Conservation (phyloP, 2,797 vertebrate species). For the Pempheris klunzingeri region DNA sequence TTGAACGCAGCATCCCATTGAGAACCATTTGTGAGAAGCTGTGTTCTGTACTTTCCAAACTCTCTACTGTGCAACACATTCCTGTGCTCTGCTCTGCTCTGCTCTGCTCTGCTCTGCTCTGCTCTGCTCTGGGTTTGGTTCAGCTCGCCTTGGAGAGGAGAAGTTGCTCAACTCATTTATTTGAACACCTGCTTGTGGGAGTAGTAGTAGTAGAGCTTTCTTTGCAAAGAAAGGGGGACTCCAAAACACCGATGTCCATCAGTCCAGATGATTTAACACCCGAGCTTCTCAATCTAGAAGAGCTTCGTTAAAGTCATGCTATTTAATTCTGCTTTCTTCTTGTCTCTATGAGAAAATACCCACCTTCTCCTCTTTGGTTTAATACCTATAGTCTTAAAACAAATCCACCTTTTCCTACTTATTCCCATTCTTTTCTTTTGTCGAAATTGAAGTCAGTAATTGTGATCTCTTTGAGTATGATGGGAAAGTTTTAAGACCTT, state of each 20-base stretch:
- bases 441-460: neutral
- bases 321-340: neutral
- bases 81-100: neutral
- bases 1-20: neutral
- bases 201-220: neutral
- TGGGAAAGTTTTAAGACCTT: neutral
- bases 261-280: neutral
- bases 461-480: neutral
- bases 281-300: neutral
- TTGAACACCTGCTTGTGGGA: slow-evolving; percentile 41
- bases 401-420: neutral
- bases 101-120: neutral
- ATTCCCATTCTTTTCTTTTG: neutral
- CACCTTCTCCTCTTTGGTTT: neutral
- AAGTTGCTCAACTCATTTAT: slow-evolving; percentile 27
- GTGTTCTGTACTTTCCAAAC: neutral
- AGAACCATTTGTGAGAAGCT: neutral
- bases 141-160: neutral
- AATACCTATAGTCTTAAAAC: neutral
- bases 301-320: neutral
- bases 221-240: slow-evolving; percentile 16
- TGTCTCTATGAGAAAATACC: neutral
- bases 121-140: neutral
- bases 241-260: neutral
- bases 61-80: neutral